Conservation (phyloP, 2,888 invertebrate genomes). For the Caenorhabditis plicata region DNA sequence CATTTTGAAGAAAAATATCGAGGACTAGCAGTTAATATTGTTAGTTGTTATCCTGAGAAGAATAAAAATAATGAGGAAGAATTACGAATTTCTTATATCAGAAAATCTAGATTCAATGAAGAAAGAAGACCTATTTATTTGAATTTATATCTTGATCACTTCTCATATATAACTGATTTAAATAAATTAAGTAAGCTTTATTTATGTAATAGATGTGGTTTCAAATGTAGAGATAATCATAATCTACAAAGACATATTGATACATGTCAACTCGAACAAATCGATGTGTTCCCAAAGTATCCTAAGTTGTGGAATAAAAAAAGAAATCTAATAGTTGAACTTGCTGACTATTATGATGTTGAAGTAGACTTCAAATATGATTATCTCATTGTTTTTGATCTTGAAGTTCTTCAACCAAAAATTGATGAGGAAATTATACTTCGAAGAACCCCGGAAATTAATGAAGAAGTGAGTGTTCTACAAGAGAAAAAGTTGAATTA, state of each 20-base stretch:
- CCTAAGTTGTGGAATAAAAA: slow-evolving; percentile 21
- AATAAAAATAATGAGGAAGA: too few relatives aligned
- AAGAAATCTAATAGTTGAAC: slow-evolving; percentile 20
- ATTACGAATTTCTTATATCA: slow-evolving; percentile 6
- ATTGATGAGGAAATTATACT: slow-evolving; percentile 6
- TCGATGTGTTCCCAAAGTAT: slow-evolving; percentile 15
- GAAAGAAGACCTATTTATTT: slow-evolving; percentile 17
- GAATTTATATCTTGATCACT: slow-evolving; percentile 22
- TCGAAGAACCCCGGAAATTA: slow-evolving; percentile 7
- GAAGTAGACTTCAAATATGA: slow-evolving; percentile 24
- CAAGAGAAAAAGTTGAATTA: slow-evolving; percentile 13
- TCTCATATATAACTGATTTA: slow-evolving; percentile 20
- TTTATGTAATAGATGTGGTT: slow-evolving; percentile 18
- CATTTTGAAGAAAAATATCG: slow-evolving; percentile 11
- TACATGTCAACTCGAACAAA: slow-evolving; percentile 13
- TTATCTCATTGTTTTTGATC: slow-evolving; percentile 19
- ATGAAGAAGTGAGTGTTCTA: slow-evolving; percentile 1
- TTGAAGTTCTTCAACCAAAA: slow-evolving; percentile 12
- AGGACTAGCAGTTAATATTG: slow-evolving; percentile 16
- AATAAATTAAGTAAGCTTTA: slow-evolving; percentile 14
- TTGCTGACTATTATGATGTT: slow-evolving; percentile 23
- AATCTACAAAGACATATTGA: slow-evolving; percentile 17
- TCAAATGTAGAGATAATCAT: slow-evolving; percentile 12
- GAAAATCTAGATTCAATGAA: slow-evolving; percentile 18
- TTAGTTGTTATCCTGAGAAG: slow-evolving; percentile 17